Evolutionary conservation across 2,113 vertebrate species (phyloP).

Genomic region (Sigmodon hispidus): DNA sequence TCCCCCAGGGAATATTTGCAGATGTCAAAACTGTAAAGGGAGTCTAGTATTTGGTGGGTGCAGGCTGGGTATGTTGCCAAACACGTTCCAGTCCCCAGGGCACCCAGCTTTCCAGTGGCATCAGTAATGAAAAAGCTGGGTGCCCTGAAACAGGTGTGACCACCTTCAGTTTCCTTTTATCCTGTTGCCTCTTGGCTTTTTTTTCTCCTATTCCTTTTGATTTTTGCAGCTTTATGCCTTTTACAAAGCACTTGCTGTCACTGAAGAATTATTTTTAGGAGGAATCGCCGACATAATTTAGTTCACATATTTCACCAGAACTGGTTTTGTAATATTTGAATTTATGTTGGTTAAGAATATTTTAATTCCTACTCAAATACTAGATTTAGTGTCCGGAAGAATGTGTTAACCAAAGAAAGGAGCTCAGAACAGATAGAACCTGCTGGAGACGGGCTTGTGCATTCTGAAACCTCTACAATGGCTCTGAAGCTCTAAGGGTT

Average conservation of each 20-base stretch:
- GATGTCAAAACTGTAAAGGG: neutral
- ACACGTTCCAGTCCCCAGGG: neutral
- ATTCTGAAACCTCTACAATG: neutral
- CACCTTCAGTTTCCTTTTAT: neutral
- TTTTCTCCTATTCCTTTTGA: neutral
- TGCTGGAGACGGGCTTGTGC: neutral
- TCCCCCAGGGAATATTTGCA: neutral
- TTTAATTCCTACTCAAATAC: neutral
- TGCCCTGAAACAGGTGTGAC: neutral
- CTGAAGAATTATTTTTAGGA: neutral
- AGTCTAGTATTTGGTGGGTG: neutral
- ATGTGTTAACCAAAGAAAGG: neutral
- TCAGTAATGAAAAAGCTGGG: neutral
- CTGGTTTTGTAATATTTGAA: neutral
- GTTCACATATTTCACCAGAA: neutral
- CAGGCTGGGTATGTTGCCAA: neutral
- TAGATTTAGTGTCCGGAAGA: neutral
- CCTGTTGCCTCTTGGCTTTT: neutral
- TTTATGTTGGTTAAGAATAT: constrained; percentile 19
- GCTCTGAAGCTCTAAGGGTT: neutral
- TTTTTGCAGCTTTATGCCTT: constrained; percentile 11
- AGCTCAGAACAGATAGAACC: neutral
- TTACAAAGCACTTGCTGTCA: neutral
- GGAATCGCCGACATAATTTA: neutral
- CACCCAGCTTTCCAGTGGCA: neutral